Base-by-base conservation (phyloP, 2,888 invertebrate genomes). In the Cyclophora punctaria region DNA sequence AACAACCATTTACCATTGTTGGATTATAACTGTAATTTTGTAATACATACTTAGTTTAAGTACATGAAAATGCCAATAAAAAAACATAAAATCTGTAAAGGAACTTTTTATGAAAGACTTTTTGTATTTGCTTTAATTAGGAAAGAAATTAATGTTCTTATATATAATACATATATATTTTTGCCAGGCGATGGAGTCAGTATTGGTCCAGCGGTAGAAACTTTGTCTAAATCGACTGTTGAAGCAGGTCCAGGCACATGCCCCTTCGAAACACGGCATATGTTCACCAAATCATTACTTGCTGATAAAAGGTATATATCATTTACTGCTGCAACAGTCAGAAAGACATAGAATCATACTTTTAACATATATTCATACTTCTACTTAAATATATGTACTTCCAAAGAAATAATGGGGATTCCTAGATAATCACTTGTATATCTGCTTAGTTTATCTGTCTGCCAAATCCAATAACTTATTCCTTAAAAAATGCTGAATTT, bases 201-300 rank as follows among this genome's bases (percentile, higher is more conserved):
- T 40, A 68, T 62, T 41, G 96, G 97, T 0, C 93, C 93, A 20
- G 66, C 81, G 33, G 82, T 90, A 40, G 93, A 93, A 73, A 78
- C 83, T 5, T 72, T 92, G 48, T 91, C 94, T 0, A 89, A 90
- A 53, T 83, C 72, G 62, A 66, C 73, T 41, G 91, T 96, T 5
- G 90, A 92, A 74, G 92, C 93, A 44, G 94, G 95, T 0, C 96
- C 97, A 40, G 94, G 93, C 0, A 59, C 64, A 6, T 96, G 95
- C 75, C 96, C 96, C 2, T 97, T 96, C 90, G 94, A 96, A 78
- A 89, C 73, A 0, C 90, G 97, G 44, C 96, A 96, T 67, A 61
- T 80, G 44, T 94, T 93, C 73, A 97, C 97, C 0, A 72, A 76
- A 53, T 66, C 89, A 37, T 89, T 82, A 63, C 77, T 94, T 7